Evolutionary conservation across 2,888 invertebrate genomes (phyloP), one percentile per base, ranked within the genome.

Genomic region (Cactoblastis cactorum): DNA sequence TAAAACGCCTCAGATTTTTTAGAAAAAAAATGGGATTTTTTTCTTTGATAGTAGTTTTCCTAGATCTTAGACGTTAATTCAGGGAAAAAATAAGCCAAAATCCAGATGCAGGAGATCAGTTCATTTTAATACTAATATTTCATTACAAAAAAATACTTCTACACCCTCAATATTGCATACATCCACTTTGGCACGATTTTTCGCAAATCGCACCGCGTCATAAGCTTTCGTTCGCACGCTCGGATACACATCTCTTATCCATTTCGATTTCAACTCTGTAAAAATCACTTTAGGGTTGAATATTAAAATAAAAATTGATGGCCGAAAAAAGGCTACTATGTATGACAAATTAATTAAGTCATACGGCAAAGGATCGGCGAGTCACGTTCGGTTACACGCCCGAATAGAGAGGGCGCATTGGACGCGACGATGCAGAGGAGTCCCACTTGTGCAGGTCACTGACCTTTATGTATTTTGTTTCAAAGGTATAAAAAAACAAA

Each of bases 311-410:
- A 41, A 9, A 11, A n/a, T 12, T 33, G 52, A 53, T 52, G 48
- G 45, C 51, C 51, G 58, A 52, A 69, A 68, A 67, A 68, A 71
- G 59, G 61, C 58, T 53, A 64, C 59, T 57, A 67, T 61, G 64
- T 62, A 73, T 73, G 72, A 75, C 74, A 80, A 83, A 80, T 83
- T 83, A 83, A 84, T 84, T 78, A 82, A 81, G 77, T 72, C 71
- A 69, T 75, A 74, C 69, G 72, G 66, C 69, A 70, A 74, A 67
- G 70, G 74, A 83, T 86, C 80, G 80, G 80, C 77, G 73, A 79
- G 86, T 71, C 77, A 69, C 61, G 57, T 83, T 80, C 72, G 63
- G 73, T 86, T 80, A 77, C 66, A 75, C 75, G 83, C 76, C 74
- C 75, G 76, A 74, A 76, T 77, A 69, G 69, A 57, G 33, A 19